phyloP scores from a whole-genome alignment of 2,888 invertebrate genomes.

The Syrphus vitripennis region DNA sequence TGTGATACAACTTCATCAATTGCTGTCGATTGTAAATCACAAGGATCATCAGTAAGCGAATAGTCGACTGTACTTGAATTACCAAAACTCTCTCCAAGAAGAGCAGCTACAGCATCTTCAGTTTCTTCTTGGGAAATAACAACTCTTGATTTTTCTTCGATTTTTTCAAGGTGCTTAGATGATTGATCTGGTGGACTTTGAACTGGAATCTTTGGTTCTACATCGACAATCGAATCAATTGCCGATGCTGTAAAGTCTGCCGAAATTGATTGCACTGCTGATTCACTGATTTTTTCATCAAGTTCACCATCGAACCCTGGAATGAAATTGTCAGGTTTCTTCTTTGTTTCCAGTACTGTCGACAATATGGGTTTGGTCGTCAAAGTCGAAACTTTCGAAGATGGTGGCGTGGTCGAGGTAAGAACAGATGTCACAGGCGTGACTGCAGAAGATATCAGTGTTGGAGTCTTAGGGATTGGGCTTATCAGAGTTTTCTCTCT shows the following conservation, averaged over 20 bases:
- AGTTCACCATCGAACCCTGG: slow-evolving; percentile 86
- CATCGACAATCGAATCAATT: slow-evolving; percentile 79
- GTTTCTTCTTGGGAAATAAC: slow-evolving; percentile 96
- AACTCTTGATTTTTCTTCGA: slow-evolving; percentile 90
- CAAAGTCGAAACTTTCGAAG: slow-evolving; percentile 45
- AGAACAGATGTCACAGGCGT: slow-evolving; percentile 65
- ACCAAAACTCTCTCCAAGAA: slow-evolving; percentile 93
- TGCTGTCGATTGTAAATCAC: slow-evolving; percentile 76
- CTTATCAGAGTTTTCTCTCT: slow-evolving; percentile 81
- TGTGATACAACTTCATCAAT: slow-evolving; percentile 82
- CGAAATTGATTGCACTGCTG: slow-evolving; percentile 90
- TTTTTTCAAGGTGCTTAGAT: slow-evolving; percentile 81
- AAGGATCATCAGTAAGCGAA: slow-evolving; percentile 76
- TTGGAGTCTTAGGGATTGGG: slow-evolving; percentile 84
- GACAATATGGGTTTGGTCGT: slow-evolving; percentile 74
- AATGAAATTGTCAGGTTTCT: slow-evolving; percentile 85
- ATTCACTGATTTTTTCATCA: slow-evolving; percentile 88
- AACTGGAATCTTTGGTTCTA: slow-evolving; percentile 79
- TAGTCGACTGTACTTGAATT: slow-evolving; percentile 82
- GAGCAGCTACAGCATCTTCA: slow-evolving; percentile 94
- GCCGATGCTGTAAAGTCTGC: slow-evolving; percentile 81
- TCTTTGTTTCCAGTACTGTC: slow-evolving; percentile 75
- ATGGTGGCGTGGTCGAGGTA: slow-evolving; percentile 49
- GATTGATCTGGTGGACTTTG: slow-evolving; percentile 80
- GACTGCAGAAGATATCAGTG: slow-evolving; percentile 73